These are phyloP conservation scores for Microcebus murinus DNA, from an alignment of 2,113 vertebrate genomes.

Conservation along the genomic window DNA sequence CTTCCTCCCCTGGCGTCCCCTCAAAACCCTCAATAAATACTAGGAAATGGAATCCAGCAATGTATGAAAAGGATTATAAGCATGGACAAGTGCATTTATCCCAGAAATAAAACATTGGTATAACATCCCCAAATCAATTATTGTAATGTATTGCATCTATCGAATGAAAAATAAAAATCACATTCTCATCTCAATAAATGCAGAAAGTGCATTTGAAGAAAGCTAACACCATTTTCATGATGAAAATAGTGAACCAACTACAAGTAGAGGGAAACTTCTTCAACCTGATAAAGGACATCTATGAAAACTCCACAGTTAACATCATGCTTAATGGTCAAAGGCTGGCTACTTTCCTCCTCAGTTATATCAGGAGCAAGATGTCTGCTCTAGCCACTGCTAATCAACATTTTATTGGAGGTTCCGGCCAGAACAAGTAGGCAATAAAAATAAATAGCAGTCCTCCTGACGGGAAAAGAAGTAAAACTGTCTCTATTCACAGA, in stretches of 20 bases:
- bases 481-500: not conserved
- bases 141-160: not conserved
- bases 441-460: not conserved
- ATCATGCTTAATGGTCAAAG: not conserved
- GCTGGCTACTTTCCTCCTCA: not conserved
- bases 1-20: not conserved
- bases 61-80: not conserved
- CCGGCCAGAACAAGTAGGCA: not conserved
- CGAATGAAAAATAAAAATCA: not conserved
- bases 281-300: not conserved
- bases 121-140: not conserved
- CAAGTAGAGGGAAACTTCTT: not conserved
- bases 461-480: not conserved
- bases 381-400: not conserved
- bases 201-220: not conserved
- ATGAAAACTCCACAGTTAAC: not conserved
- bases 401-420: not conserved
- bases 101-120: not conserved
- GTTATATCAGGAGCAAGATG: not conserved
- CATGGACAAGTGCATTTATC: not conserved
- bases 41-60: not conserved
- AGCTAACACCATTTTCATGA: not conserved
- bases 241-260: not conserved
- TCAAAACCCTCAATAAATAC: not conserved
- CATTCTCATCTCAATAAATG: not conserved